Base-by-base conservation (phyloP, 2,888 invertebrate genomes). In the Oscheius myriophilus region DNA sequence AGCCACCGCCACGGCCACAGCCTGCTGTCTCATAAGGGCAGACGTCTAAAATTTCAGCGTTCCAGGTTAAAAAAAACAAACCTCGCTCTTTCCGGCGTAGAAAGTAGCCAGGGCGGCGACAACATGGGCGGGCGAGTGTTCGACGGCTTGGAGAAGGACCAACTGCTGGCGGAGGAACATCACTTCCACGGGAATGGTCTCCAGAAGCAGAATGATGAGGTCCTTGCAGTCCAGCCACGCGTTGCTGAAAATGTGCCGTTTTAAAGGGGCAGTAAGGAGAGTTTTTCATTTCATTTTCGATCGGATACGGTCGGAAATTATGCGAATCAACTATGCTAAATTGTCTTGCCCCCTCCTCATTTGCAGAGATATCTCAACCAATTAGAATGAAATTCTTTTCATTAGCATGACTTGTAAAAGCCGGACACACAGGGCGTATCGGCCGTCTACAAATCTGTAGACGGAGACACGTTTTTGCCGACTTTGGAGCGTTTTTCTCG, bases 1-100 rank as follows among this genome's bases (percentile, higher is more conserved):
- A 9, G 76, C 76, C 2, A 77, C 52, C 7, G 69, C 69, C 11
- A 77, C 68, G 23, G 74, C 74, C 12, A 69, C 18, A 3, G 74
- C 61, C 16, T 46, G 25, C 12, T 51, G 14, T 46, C 55, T 16
- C 53, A 65, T 43, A 3, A 65, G 65, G 4, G 46, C 25, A 1
- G 45, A n/a, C 7, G 65, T 39, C 65, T 65, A 6, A 42, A 63
- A 33, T 33, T 2, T 14, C 4, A 26, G 26, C 25, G 7, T 49
- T 26, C 9, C 1, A 12, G 1, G 33, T 25, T 14, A 2, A 49
- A 61, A 58, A 43, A 2, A 25, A 23, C 21, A 14, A 39, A 63
- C 55, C 23, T 54, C 33, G 12, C 41, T 42, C 21, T 65, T 55
- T 33, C 43, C 42, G 39, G 65, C 43, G 45, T 51, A 65, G 25